These are phyloP conservation scores for Cheilinus undulatus DNA, from an alignment of 2,113 vertebrate genomes.

Conservation along the genomic window DNA sequence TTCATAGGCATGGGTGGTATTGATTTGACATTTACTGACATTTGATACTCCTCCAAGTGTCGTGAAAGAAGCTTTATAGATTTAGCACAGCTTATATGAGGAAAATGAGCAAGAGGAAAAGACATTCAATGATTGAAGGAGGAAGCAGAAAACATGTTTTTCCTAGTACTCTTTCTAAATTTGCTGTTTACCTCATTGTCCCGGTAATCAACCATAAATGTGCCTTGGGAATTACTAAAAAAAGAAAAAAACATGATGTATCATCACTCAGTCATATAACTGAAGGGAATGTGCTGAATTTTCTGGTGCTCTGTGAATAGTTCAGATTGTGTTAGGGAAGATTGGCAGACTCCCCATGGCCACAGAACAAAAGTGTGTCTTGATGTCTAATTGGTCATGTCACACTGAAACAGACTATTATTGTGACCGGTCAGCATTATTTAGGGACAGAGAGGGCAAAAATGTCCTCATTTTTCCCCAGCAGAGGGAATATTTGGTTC, in stretches of 20 bases:
- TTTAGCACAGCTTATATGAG: not conserved
- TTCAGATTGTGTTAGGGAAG: conserved; percentile 8
- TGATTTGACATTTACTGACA: conserved; percentile 20
- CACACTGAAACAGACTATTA: not conserved
- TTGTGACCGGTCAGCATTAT: conserved; percentile 22
- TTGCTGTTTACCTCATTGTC: not conserved
- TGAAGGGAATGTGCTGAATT: conserved; percentile 22
- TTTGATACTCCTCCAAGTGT: not conserved
- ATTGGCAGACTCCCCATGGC: not conserved
- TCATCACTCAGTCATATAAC: conserved; percentile 39
- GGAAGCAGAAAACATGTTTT: not conserved
- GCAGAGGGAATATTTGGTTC: not conserved
- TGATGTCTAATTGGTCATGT: conserved; percentile 6
- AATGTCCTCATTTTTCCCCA: not conserved
- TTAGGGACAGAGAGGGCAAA: conserved; percentile 8
- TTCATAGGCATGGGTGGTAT: not conserved
- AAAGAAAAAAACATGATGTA: conserved; percentile 21
- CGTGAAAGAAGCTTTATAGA: not conserved
- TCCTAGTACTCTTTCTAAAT: no score
- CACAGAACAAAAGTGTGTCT: not conserved
- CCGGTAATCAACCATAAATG: conserved; percentile 7
- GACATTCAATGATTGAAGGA: not conserved
- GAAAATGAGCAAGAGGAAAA: not conserved
- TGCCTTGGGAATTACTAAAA: conserved; percentile 21
- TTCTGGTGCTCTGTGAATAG: conserved; percentile 9